Percentiles rank a stretch among this genome's conserved stretches.
These are phyloP conservation scores for Phodopus roborovskii DNA, from an alignment of 2,113 vertebrate species.

Conservation along the genomic window DNA sequence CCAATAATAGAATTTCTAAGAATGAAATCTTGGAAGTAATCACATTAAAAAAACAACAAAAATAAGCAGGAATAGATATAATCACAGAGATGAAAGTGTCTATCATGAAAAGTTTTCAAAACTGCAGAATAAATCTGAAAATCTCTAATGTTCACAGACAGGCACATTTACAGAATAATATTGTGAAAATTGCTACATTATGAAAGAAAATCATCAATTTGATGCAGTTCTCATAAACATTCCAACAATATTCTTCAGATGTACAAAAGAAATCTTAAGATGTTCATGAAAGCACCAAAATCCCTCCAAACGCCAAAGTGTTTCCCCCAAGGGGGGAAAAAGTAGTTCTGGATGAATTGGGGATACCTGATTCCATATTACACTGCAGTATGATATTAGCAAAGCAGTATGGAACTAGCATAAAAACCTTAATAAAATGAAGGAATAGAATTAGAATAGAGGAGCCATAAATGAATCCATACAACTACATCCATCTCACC, in stretches of 20 bases:
- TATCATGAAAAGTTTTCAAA: background rate
- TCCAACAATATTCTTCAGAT: background rate
- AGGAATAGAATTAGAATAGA: background rate
- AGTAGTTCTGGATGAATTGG: background rate
- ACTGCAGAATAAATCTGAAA: background rate
- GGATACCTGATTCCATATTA: background rate
- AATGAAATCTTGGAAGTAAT: background rate
- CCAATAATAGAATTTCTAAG: background rate
- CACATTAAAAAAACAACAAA: background rate
- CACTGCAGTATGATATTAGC: background rate
- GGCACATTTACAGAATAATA: background rate
- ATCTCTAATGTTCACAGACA: background rate
- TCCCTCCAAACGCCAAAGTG: background rate
- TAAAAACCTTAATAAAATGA: background rate
- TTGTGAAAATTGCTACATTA: background rate
- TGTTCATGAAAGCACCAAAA: too few species aligned
- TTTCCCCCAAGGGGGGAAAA: rapidly evolving
- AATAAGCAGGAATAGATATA: background rate
- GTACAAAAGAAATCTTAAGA: background rate
- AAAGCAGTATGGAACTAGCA: background rate
- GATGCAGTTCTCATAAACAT: background rate
- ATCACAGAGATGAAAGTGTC: background rate
- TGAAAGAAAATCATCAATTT: background rate
- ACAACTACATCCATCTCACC: background rate
- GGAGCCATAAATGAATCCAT: background rate